Evolutionary conservation across 2,888 invertebrate genomes (phyloP).

Genomic region (Chalcosyrphus nemorum): DNA sequence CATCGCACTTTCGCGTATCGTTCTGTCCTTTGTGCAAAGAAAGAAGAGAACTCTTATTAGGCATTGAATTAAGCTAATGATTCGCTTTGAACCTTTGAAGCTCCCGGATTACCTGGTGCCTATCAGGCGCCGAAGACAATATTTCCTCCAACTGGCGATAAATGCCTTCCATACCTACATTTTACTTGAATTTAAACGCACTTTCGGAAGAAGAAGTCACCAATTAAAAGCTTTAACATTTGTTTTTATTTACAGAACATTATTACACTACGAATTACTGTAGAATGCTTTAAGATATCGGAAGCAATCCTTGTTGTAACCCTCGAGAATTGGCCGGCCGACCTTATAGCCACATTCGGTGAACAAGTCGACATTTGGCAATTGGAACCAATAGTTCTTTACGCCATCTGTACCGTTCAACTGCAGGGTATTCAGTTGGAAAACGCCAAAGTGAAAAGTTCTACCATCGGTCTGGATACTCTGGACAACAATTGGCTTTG

Average conservation of each 20-base stretch:
- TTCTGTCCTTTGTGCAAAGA: no score
- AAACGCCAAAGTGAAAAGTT: slow-evolving; percentile 90
- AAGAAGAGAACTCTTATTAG: no score
- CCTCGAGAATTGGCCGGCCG: slow-evolving; percentile 86
- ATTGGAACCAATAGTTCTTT: slow-evolving; percentile 92
- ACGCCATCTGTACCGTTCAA: slow-evolving; percentile 84
- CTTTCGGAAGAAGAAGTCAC: no score
- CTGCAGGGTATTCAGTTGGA: slow-evolving; percentile 92
- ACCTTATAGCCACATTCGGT: slow-evolving; percentile 85
- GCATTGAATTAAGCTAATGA: no score
- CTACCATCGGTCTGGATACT: slow-evolving; percentile 91
- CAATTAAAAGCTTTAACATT: no score
- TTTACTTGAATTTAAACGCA: no score
- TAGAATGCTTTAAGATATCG: slow-evolving; percentile 91
- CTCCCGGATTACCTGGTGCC: no score
- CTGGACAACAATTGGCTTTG: slow-evolving; percentile 91
- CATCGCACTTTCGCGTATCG: no score
- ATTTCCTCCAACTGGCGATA: no score
- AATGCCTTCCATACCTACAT: no score
- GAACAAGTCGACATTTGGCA: slow-evolving; percentile 86
- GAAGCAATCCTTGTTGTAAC: slow-evolving; percentile 91
- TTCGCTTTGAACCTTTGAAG: no score
- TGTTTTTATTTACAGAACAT: background rate
- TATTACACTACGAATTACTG: slow-evolving; percentile 82
- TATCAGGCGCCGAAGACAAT: no score